Evolutionary conservation across 2,888 invertebrate species (phyloP), one percentile per base, ranked within the genome.

Genomic region (Tetrapedia diversipes): DNA sequence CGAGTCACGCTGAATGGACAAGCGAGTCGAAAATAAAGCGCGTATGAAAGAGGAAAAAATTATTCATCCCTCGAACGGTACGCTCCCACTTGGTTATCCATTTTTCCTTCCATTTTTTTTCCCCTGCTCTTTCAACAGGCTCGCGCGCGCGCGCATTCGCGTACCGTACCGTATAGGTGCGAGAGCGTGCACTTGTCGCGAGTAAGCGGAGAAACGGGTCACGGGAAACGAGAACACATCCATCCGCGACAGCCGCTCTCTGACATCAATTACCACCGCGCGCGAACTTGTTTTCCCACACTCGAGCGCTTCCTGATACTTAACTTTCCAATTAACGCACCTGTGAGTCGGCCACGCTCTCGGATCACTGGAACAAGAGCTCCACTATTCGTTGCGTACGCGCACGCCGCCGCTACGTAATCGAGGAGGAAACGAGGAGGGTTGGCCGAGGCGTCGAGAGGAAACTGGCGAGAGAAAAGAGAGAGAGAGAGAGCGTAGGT

Each of bases 241-340:
- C 67, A 49, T 63, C 59, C 63, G 41, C 32, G 76, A 64, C 68
- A n/a, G 63, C 45, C 24, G 45, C 56, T 32, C 39, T 41, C 66
- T 29, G 66, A 67, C 74, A 54, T 74, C 76, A 57, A 73, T 76
- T 76, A 76, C 61, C 66, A 60, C 43, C 32, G 64, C 49, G 34
- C 53, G 57, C 45, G 11, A 67, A 63, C 61, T 61, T 66, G 65
- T 57, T 59, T 83, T 83, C 79, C 73, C 81, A 79, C 77, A 64
- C 65, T 75, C 41, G 29, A 19, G 51, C 7, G 49, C 68, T 71
- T 80, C 64, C 77, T 56, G 80, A 84, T 83, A 82, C 87, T 86
- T 87, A 84, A 85, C 87, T 86, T 86, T 85, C 77, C 85, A 84
- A 88, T 88, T 86, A 89, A 83, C 82, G 83, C 88, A 86, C 81